Conservation (phyloP, 2,113 vertebrate genomes). For the Cyanistes caeruleus region DNA sequence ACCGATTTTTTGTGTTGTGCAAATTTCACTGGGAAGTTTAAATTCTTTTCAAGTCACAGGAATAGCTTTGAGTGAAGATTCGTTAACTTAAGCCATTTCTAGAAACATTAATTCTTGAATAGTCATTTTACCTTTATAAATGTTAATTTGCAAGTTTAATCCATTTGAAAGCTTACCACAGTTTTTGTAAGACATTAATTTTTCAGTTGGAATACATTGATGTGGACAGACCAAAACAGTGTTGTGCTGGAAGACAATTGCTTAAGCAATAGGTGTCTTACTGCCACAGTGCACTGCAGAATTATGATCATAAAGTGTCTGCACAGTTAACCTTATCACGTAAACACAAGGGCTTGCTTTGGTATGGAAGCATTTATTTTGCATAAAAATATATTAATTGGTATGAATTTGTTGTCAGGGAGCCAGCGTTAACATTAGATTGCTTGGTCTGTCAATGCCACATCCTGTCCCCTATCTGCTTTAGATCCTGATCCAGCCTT, state of each 20-base stretch:
- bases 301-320: neutral
- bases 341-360: neutral
- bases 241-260: neutral
- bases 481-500: neutral
- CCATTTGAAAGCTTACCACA: neutral
- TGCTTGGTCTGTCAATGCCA: neutral
- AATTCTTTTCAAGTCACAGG: neutral
- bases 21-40: neutral
- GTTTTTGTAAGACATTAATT: neutral
- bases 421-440: neutral
- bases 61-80: neutral
- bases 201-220: neutral
- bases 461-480: neutral
- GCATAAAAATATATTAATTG: neutral
- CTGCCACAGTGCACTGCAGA: neutral
- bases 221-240: neutral
- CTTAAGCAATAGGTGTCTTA: neutral
- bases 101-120: neutral
- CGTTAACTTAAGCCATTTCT: neutral
- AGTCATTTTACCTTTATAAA: neutral
- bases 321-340: neutral
- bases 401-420: neutral
- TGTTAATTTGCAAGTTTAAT: neutral
- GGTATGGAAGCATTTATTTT: neutral
- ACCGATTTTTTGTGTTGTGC: neutral